A percentile compares a stretch with the other conserved stretches of the same genome.
Evolutionary conservation across 2,888 invertebrate species (phyloP).

Genomic region (Masnerella sp.): DNA sequence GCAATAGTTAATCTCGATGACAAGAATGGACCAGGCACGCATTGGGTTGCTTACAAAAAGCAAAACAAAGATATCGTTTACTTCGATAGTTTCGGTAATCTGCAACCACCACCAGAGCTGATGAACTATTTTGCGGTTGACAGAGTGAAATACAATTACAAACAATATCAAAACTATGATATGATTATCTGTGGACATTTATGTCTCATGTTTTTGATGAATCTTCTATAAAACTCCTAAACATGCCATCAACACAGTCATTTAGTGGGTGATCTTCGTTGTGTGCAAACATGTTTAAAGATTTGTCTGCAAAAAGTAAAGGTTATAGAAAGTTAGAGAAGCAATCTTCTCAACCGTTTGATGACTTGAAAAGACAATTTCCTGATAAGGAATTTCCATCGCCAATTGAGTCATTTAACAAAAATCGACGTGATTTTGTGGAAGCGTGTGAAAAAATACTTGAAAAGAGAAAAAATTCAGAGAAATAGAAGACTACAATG

Average conservation of each 20-base stretch:
- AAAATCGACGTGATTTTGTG: constrained; percentile 13
- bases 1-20: constrained; percentile 6
- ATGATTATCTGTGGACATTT: constrained; percentile 15
- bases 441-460: constrained; percentile 7
- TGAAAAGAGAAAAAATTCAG: constrained; percentile 3
- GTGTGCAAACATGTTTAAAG: constrained; percentile 7
- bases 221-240: constrained; percentile 4
- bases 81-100: constrained; percentile 10
- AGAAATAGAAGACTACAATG: constrained; percentile 9
- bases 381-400: constrained; percentile 18
- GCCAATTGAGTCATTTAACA: constrained; percentile 13
- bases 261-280: constrained; percentile 3
- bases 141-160: constrained; percentile 6
- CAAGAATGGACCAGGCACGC: not conserved
- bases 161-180: constrained; percentile 2
- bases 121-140: constrained; percentile 3
- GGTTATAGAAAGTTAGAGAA: constrained; percentile 6
- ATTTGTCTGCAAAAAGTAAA: not conserved
- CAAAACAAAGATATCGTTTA: not conserved
- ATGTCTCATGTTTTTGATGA: constrained; percentile 10
- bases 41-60: not conserved
- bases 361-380: constrained; percentile 7
- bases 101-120: constrained; percentile 10
- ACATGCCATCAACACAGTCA: constrained; percentile 1
- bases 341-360: not conserved